These are phyloP conservation scores for Vipera ursinii DNA, from an alignment of 2,797 vertebrate genomes.

Conservation along the genomic window DNA sequence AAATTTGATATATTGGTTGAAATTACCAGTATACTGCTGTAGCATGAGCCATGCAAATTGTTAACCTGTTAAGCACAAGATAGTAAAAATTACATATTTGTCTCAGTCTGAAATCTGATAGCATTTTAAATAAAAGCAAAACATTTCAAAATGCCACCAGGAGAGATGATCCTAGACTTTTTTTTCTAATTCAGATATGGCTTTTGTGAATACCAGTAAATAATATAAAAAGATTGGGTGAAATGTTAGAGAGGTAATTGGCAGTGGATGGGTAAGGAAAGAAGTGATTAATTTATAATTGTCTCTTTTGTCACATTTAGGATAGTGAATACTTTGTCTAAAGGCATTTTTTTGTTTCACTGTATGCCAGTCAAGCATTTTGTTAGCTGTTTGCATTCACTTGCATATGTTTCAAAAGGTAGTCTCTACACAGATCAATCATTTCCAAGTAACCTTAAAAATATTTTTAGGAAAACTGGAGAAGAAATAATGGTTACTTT, in stretches of 20 bases:
- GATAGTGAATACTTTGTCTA: conserved; percentile 14
- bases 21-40: not conserved
- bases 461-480: not conserved
- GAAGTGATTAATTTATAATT: conserved; percentile 24
- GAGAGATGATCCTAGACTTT: not conserved
- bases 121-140: not conserved
- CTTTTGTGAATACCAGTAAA: conserved; percentile 8
- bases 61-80: not conserved
- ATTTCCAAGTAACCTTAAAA: not conserved
- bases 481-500: not conserved
- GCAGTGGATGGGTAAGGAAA: not conserved
- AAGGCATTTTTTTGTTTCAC: conserved; percentile 1
- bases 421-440: conserved; percentile 1
- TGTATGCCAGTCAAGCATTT: conserved; percentile 14
- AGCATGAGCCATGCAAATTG: not conserved
- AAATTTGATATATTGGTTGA: not conserved
- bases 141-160: not conserved
- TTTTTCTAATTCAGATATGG: not conserved
- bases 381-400: not conserved
- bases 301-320: conserved; percentile 14
- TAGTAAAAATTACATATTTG: not conserved
- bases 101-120: not conserved
- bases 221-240: not conserved
- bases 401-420: conserved; percentile 20
- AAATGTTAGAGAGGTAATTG: conserved; percentile 1